Conservation (phyloP, 2,888 invertebrate species). For the Andricus curvator region DNA sequence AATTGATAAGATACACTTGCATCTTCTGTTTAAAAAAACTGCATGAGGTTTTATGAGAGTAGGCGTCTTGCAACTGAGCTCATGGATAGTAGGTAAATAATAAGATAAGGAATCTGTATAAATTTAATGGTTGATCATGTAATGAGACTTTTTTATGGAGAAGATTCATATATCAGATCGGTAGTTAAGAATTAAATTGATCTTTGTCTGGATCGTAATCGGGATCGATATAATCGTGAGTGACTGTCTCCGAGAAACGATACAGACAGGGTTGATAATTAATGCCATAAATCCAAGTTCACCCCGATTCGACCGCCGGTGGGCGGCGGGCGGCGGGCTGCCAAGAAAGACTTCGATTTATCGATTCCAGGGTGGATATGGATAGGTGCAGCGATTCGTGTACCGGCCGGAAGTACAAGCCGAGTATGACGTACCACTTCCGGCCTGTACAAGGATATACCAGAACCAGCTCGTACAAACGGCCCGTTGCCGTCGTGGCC, state of each 20-base stretch:
- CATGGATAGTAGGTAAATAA: not conserved
- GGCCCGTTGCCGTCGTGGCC: conserved; percentile 54
- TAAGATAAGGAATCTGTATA: not conserved
- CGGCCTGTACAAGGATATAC: conserved; percentile 61
- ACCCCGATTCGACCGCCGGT: conserved; percentile 52
- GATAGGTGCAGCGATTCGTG: conserved; percentile 64
- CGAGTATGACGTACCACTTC: conserved; percentile 73
- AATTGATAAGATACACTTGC: conserved; percentile 7
- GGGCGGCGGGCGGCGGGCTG: no score
- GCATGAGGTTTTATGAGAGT: not conserved
- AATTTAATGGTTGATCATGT: not conserved
- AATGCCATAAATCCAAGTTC: conserved; percentile 64
- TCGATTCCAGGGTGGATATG: conserved; percentile 62
- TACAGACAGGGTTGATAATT: conserved; percentile 57
- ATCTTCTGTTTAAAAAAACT: not conserved
- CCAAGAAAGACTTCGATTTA: conserved; percentile 61
- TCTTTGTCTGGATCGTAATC: conserved; percentile 31
- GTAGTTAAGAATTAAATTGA: conserved; percentile 7
- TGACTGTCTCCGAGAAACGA: conserved; percentile 31
- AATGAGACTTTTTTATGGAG: conserved; percentile 1
- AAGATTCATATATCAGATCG: not conserved
- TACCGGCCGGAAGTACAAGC: conserved; percentile 68
- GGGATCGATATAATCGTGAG: conserved; percentile 37
- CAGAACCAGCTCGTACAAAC: conserved; percentile 53
- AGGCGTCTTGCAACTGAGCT: not conserved